These are phyloP conservation scores for Daubentonia madagascariensis DNA, from an alignment of 2,113 vertebrate genomes.

Conservation along the genomic window DNA sequence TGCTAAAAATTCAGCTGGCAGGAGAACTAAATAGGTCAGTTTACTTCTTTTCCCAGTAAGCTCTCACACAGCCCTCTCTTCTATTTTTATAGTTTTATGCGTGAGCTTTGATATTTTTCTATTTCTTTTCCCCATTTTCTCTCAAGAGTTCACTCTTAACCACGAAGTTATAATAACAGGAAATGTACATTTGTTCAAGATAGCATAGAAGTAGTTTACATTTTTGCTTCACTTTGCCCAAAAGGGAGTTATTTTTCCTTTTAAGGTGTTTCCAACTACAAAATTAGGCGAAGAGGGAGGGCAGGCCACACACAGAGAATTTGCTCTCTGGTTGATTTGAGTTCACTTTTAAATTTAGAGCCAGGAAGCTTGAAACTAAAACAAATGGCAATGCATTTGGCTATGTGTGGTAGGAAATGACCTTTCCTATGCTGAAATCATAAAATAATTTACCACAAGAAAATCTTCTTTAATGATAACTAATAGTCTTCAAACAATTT, in stretches of 20 bases:
- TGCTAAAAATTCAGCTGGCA: conserved; percentile 28
- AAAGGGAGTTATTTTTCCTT: conserved; percentile 57
- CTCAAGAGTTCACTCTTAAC: background rate
- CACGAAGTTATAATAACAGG: background rate
- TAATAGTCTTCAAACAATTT: conserved; percentile 16
- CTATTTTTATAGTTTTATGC: conserved; percentile 35
- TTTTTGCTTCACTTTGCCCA: conserved; percentile 44
- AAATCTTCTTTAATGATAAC: conserved; percentile 34
- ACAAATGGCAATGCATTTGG: conserved; percentile 39
- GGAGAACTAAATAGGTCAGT: background rate
- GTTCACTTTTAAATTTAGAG: conserved; percentile 67
- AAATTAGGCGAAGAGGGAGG: conserved; percentile 39
- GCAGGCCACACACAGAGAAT: conserved; percentile 65
- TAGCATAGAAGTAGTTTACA: background rate
- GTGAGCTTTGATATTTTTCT: conserved; percentile 20
- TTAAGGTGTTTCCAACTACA: conserved; percentile 66
- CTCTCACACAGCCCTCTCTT: background rate
- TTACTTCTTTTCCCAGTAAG: background rate
- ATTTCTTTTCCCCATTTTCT: conserved; percentile 29
- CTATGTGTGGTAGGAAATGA: conserved; percentile 36
- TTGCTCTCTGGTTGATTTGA: conserved; percentile 52
- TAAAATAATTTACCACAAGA: conserved; percentile 46
- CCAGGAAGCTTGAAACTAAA: conserved; percentile 60
- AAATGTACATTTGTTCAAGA: conserved; percentile 47
- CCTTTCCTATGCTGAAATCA: conserved; percentile 39